A percentile compares a stretch with the other conserved stretches of the same genome.
phyloP scores from a whole-genome alignment of 2,797 vertebrate genomes.

The Euphonia xanthogaster region DNA sequence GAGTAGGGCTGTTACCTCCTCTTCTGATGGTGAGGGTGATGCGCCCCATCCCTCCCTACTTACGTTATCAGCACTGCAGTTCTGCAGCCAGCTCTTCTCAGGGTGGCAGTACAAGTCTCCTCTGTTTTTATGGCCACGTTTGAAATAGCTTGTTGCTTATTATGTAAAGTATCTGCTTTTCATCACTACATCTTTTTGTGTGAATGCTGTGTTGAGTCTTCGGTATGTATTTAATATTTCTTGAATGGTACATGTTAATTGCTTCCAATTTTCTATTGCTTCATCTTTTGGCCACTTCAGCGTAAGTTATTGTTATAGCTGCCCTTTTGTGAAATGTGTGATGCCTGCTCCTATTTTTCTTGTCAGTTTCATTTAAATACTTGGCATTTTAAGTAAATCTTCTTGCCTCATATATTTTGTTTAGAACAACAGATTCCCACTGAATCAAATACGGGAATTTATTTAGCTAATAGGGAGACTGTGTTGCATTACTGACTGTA shows the following conservation, averaged over 20 bases:
- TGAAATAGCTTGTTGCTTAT: neutral
- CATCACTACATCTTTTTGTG: neutral
- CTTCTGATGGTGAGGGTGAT: neutral
- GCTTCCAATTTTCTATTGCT: slow-evolving; percentile 32
- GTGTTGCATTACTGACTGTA: neutral
- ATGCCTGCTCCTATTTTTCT: neutral
- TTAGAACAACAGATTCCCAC: slow-evolving; percentile 14
- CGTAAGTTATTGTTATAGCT: neutral
- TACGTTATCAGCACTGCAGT: rapidly evolving
- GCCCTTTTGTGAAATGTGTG: slow-evolving; percentile 13
- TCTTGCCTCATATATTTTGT: neutral
- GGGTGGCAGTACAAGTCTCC: neutral
- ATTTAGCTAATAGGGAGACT: slow-evolving; percentile 4
- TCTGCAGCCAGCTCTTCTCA: neutral
- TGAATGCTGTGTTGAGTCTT: neutral
- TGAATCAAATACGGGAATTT: slow-evolving; percentile 2
- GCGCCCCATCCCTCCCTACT: rapidly evolving
- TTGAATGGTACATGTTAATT: slow-evolving; percentile 10
- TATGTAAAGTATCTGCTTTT: neutral
- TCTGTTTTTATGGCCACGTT: neutral
- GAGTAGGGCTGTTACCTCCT: neutral
- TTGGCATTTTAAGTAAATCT: neutral
- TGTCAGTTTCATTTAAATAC: neutral
- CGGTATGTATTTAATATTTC: neutral
- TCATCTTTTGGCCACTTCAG: slow-evolving; percentile 29